Percentiles rank a stretch among this genome's conserved stretches.
These are phyloP conservation scores for Neostethus bicornis DNA, from an alignment of 2,797 vertebrate genomes.

Conservation along the genomic window DNA sequence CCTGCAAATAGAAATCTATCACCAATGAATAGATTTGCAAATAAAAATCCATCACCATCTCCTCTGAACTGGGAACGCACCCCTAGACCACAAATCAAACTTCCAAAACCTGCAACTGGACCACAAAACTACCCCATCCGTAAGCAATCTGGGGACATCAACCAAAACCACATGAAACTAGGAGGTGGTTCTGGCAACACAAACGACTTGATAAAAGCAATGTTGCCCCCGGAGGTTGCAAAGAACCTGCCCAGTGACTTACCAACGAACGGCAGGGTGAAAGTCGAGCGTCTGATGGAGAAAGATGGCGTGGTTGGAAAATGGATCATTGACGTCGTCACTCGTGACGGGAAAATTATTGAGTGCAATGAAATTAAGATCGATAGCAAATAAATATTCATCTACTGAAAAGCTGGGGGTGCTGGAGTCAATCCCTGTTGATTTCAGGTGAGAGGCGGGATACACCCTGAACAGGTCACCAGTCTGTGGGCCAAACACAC, in stretches of 20 bases:
- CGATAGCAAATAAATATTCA: slow-evolving; percentile 51
- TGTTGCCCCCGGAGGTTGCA: slow-evolving; percentile 43
- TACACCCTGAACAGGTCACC: no score
- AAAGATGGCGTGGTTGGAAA: slow-evolving; percentile 52
- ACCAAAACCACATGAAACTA: slow-evolving; percentile 13
- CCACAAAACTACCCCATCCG: slow-evolving; percentile 9
- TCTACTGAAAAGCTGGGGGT: no score
- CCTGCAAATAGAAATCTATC: background rate
- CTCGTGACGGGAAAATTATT: slow-evolving; percentile 64
- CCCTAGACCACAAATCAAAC: slow-evolving; percentile 33
- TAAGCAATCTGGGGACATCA: slow-evolving; percentile 22
- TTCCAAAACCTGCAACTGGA: background rate
- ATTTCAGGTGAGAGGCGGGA: no score
- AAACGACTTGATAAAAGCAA: slow-evolving; percentile 47
- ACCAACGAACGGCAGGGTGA: slow-evolving; percentile 65
- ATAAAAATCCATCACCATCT: slow-evolving; percentile 10
- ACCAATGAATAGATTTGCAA: slow-evolving; percentile 5
- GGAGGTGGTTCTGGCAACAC: slow-evolving; percentile 2
- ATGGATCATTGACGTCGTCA: slow-evolving; percentile 74
- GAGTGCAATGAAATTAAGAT: slow-evolving; percentile 67
- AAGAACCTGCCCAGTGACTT: slow-evolving; percentile 64
- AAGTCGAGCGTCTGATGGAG: slow-evolving; percentile 57
- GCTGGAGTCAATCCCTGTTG: no score
- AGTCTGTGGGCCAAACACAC: no score
- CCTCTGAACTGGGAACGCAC: slow-evolving; percentile 33